Percentiles rank a stretch among this genome's conserved stretches.
Conservation (phyloP, 2,113 vertebrate genomes). For the Chinchilla lanigera region DNA sequence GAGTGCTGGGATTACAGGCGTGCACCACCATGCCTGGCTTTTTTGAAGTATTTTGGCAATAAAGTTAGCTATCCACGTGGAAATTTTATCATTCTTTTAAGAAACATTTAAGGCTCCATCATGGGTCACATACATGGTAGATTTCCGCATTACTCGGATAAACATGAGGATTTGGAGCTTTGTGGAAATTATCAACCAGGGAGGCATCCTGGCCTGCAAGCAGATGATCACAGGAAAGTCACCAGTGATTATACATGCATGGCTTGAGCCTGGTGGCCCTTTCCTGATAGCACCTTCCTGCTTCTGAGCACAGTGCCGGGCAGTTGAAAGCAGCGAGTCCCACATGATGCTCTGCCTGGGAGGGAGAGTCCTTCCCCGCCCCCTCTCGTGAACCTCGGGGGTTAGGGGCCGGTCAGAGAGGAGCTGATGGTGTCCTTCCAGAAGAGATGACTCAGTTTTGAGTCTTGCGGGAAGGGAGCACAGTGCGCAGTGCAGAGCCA, state of each 20-base stretch:
- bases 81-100: background rate
- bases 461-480: background rate
- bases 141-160: background rate
- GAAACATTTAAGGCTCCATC: background rate
- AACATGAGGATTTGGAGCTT: background rate
- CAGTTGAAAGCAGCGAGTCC: accelerated
- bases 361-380: background rate
- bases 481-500: background rate
- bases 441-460: background rate
- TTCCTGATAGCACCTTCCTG: background rate
- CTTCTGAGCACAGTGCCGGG: background rate
- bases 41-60: background rate
- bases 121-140: too few relatives aligned
- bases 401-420: background rate
- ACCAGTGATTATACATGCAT: background rate
- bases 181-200: background rate
- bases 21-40: background rate
- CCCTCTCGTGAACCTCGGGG: too few relatives aligned
- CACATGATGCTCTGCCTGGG: background rate
- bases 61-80: background rate
- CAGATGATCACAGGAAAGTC: background rate
- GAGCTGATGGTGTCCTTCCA: background rate
- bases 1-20: background rate
- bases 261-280: background rate
- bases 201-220: background rate